Evolutionary conservation across 2,888 invertebrate species (phyloP).

Genomic region (Eupeodes luniger): DNA sequence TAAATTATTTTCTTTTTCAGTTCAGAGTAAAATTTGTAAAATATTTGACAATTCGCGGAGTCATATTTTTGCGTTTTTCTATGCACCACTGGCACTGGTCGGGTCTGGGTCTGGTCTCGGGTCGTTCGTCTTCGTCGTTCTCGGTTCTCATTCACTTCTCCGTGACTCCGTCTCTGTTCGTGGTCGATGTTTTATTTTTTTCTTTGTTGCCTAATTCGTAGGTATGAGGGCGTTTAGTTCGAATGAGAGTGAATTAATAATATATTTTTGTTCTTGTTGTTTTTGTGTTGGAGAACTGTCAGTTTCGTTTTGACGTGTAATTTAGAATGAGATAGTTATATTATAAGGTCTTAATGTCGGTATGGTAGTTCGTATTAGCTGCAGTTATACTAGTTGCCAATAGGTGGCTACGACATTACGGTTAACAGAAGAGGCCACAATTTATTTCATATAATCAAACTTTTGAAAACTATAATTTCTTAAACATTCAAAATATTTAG

Average conservation of each 20-base stretch:
- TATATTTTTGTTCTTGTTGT: conserved; percentile 27
- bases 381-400: not conserved
- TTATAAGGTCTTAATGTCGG: not conserved
- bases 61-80: conserved; percentile 63
- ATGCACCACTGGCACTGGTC: not conserved
- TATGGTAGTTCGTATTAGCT: not conserved
- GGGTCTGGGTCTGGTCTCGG: too few species aligned
- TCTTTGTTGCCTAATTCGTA: conserved; percentile 42
- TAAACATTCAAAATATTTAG: too few species aligned
- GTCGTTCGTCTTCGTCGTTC: too few species aligned
- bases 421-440: not conserved
- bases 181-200: conserved; percentile 72
- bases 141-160: not conserved
- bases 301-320: conserved; percentile 46
- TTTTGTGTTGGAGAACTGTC: conserved; percentile 50
- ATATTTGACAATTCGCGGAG: conserved; percentile 73
- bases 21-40: conserved; percentile 35
- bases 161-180: not conserved
- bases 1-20: conserved; percentile 32
- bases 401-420: not conserved
- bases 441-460: not conserved
- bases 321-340: not conserved
- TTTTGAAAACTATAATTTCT: too few species aligned
- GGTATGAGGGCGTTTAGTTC: conserved; percentile 52
- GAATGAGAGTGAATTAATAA: not conserved